Evolutionary conservation across 2,888 invertebrate species (phyloP).

Genomic region (Magallana nippona): DNA sequence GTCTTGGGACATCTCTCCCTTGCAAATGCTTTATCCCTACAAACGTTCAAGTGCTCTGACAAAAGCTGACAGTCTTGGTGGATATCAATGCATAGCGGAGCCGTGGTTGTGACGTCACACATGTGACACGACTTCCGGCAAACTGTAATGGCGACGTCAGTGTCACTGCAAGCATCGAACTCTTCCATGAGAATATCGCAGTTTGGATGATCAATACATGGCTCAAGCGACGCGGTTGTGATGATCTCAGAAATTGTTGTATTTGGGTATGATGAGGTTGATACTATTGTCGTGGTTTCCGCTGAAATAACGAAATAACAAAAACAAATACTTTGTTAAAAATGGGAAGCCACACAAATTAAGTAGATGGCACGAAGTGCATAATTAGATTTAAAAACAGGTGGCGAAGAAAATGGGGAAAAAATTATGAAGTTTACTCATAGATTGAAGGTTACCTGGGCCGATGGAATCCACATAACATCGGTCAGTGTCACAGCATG

Average conservation of each 20-base stretch:
- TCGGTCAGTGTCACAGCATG: too few species aligned
- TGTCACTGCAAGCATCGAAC: background rate
- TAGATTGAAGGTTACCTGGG: too few species aligned
- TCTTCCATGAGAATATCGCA: background rate
- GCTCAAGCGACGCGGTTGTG: background rate
- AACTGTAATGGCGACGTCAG: background rate
- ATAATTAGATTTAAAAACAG: too few species aligned
- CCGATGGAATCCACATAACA: too few species aligned
- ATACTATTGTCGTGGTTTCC: too few species aligned
- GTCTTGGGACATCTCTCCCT: slow-evolving; percentile 2
- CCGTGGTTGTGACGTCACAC: slow-evolving; percentile 14
- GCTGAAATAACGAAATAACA: too few species aligned
- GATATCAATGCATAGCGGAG: background rate
- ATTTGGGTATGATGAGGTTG: background rate
- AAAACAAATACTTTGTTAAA: too few species aligned
- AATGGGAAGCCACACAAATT: too few species aligned
- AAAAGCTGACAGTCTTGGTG: slow-evolving; percentile 6
- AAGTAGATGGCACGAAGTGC: too few species aligned
- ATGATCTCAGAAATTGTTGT: background rate
- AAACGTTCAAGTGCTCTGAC: background rate
- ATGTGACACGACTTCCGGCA: slow-evolving; percentile 3
- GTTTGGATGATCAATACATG: background rate
- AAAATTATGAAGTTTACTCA: too few species aligned
- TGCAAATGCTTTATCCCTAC: background rate
- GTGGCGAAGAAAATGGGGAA: too few species aligned